A percentile compares a stretch with the other conserved stretches of the same genome.
phyloP scores from a whole-genome alignment of 2,113 vertebrate species.

The Menidia beryllina region DNA sequence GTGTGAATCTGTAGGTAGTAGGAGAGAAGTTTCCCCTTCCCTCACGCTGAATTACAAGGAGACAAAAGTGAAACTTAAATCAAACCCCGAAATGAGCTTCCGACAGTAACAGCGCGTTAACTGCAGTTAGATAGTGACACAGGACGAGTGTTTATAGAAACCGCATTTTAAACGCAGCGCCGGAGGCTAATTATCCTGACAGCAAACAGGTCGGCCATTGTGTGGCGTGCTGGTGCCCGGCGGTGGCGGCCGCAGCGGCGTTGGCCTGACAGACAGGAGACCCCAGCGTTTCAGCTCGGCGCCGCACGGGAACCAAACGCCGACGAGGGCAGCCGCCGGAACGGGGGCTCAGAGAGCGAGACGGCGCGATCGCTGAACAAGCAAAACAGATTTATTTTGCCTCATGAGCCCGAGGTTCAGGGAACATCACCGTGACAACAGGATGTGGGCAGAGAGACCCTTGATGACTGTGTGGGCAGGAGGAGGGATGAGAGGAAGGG shows the following conservation, averaged over 20 bases:
- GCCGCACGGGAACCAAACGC: background rate
- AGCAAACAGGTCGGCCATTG: background rate
- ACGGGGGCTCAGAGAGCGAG: constrained; percentile 18
- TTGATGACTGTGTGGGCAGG: constrained; percentile 61
- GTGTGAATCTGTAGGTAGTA: constrained; percentile 38
- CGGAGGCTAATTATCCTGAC: background rate
- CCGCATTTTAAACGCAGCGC: background rate
- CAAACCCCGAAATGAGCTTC: constrained; percentile 5
- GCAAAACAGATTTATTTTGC: constrained; percentile 41
- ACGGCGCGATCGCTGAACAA: constrained; percentile 29
- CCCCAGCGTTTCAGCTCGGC: background rate
- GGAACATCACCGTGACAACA: constrained; percentile 71
- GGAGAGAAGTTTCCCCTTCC: constrained; percentile 9
- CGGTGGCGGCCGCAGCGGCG: background rate
- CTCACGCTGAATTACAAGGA: constrained; percentile 25
- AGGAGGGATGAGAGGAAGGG: constrained; percentile 42
- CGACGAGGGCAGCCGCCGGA: too few species aligned
- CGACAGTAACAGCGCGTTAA: constrained; percentile 39
- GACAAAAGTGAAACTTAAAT: constrained; percentile 5
- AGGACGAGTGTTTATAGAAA: constrained; percentile 7
- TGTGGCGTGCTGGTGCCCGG: too few species aligned
- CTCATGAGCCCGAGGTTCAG: constrained; percentile 49
- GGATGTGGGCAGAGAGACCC: constrained; percentile 69
- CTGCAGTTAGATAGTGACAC: constrained; percentile 34
- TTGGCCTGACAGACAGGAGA: background rate